These are phyloP conservation scores for Cardinalis cardinalis DNA, from an alignment of 2,113 vertebrate genomes.

Conservation along the genomic window DNA sequence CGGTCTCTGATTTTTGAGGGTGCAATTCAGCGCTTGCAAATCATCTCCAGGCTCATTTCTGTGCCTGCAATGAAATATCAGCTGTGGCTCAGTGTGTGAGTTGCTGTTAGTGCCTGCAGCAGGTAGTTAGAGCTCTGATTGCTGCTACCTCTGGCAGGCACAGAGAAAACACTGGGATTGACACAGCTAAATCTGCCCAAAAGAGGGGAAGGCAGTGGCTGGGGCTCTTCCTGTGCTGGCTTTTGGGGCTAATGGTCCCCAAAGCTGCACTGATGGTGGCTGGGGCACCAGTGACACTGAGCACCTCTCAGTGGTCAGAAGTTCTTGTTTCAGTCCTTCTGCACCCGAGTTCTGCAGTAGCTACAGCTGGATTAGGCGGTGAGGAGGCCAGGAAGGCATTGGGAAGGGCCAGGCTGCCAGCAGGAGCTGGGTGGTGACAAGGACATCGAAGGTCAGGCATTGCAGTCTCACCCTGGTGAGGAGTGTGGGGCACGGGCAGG, in stretches of 20 bases:
- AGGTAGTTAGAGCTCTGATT: constrained; percentile 24
- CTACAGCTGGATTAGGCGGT: neutral
- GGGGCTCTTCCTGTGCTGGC: neutral
- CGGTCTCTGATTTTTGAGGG: constrained; percentile 42
- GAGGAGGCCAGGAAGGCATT: neutral
- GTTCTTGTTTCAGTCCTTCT: neutral
- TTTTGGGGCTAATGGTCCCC: neutral
- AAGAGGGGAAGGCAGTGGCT: neutral
- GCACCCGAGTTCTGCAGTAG: neutral
- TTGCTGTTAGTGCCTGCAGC: neutral
- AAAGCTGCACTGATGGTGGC: neutral
- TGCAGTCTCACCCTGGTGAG: rapidly evolving
- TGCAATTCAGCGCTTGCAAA: constrained; percentile 39
- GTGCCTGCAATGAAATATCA: constrained; percentile 33
- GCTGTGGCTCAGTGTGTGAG: neutral
- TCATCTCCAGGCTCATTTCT: constrained; percentile 11
- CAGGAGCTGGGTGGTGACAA: neutral
- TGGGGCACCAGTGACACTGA: neutral
- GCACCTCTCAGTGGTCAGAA: neutral
- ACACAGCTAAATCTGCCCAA: neutral
- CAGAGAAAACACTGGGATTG: neutral
- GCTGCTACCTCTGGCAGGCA: neutral
- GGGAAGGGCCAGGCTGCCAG: neutral
- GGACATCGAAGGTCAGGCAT: rapidly evolving
- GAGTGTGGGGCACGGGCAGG: neutral